Evolutionary conservation across 30 jellyfish, hydroid and myxozoan species (phyloP), one percentile per base, ranked within the genome.

Genomic region (Haliclystus octoradiatus): DNA sequence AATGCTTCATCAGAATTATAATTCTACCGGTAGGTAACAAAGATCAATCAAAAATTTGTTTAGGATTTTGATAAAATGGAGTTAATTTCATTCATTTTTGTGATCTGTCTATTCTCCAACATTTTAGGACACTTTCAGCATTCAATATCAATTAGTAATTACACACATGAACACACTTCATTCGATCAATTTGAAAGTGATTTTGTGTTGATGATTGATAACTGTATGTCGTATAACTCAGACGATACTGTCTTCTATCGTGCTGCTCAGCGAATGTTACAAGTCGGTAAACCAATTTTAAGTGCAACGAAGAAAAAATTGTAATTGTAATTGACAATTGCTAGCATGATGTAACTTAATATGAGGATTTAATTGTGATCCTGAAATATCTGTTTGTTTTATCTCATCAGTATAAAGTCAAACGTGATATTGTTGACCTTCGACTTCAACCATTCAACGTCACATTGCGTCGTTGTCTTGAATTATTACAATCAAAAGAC

Each of bases 161-260:
- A n/a, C n/a, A n/a, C 75, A 31, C 93, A 89, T 26, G 95, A 89
- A 46, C 82, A 89, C 77, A 62, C 49, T 34, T 67, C 64, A 51
- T 72, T 89, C 35, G 94, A 82, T 40, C 87, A 75, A 33, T 78
- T 89, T 68, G 98, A 81, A 62, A 69, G 65, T 1, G 98, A 89
- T 64, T 89, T 80, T 73, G 71, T 73, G 72, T 70, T 89, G 46
- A 89, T 89, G 87, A 51, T 89, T 34, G 34, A 81, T 72, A 89
- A 89, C 68, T 89, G 98, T 75, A 35, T 81, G 84, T 71, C 83
- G n/a, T 89, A 82, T 88, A 89, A 89, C 50, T 83, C 84, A n/a
- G 94, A 89, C 49, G 98, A 82, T 62, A 89, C 98, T 0, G 70
- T 77, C 46, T 89, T 51, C 80, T 89, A 80, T 84, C 93, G 92